phyloP scores from a whole-genome alignment of 1,140 invertebrate genomes.

The Rhopalosiphum maidis region DNA sequence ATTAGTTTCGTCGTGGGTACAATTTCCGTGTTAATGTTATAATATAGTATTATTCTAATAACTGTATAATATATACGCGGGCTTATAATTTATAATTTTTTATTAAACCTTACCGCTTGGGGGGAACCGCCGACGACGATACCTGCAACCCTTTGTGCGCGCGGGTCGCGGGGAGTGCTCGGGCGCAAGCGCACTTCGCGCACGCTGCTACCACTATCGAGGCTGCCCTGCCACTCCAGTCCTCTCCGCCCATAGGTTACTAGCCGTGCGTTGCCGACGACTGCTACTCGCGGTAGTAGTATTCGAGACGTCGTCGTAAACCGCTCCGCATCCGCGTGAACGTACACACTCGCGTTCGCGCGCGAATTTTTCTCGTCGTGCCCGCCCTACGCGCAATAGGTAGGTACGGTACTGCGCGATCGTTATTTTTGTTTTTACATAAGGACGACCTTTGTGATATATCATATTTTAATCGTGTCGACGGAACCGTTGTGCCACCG shows the following conservation, averaged over 20 bases:
- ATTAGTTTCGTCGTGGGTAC: neutral
- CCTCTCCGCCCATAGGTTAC: neutral
- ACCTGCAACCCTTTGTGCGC: constrained; percentile 36
- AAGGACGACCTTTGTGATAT: neutral
- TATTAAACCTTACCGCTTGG: neutral
- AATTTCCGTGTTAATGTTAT: neutral
- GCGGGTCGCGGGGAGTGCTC: neutral
- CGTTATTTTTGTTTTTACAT: neutral
- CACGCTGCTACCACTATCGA: neutral
- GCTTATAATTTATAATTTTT: neutral
- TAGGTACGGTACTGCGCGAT: neutral
- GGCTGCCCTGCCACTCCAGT: neutral
- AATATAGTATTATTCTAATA: neutral
- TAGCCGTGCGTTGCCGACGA: neutral
- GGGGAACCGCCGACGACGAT: neutral
- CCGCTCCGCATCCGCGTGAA: neutral
- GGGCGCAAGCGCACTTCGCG: constrained; percentile 22
- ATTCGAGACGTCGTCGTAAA: neutral
- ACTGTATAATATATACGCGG: neutral
- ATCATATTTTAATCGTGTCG: neutral
- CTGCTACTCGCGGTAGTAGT: neutral
- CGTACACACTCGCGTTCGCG: neutral
- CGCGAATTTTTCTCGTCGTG: neutral
- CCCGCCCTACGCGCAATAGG: neutral
- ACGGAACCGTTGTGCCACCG: neutral